Percentiles rank a stretch among this genome's conserved stretches.
Evolutionary conservation across 2,888 invertebrate species (phyloP).

Genomic region (Cremastinae sp.): DNA sequence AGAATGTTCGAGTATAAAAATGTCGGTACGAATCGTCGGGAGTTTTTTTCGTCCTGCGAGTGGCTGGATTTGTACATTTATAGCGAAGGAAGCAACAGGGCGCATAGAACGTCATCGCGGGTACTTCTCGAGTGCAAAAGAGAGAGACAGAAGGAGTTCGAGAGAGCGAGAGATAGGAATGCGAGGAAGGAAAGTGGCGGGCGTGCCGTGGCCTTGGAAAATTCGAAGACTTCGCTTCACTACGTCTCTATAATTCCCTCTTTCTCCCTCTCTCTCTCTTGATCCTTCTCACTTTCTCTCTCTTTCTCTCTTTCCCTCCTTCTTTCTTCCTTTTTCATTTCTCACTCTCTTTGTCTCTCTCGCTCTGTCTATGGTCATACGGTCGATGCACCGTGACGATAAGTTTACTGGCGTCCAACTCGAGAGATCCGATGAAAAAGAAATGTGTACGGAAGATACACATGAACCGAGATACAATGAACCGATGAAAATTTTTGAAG

Average conservation of each 20-base stretch:
- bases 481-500: too few relatives aligned
- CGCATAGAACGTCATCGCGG: slow-evolving; percentile 45
- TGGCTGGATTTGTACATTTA: slow-evolving; percentile 13
- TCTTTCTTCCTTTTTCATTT: too few relatives aligned
- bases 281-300: too few relatives aligned
- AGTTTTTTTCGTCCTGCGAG: too few relatives aligned
- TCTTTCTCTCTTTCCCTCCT: slow-evolving; percentile 5
- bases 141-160: slow-evolving; percentile 32
- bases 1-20: too few relatives aligned
- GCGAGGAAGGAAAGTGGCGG: slow-evolving; percentile 59
- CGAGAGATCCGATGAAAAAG: slow-evolving; percentile 12
- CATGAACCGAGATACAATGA: slow-evolving; percentile 18
- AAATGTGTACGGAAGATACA: slow-evolving; percentile 14
- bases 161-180: slow-evolving; percentile 59
- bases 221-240: slow-evolving; percentile 49
- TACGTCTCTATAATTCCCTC: too few relatives aligned
- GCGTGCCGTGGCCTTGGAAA: slow-evolving; percentile 59
- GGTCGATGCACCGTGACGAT: slow-evolving; percentile 35
- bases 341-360: too few relatives aligned
- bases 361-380: slow-evolving; percentile 23
- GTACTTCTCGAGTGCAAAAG: slow-evolving; percentile 29
- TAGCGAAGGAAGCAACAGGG: slow-evolving; percentile 50
- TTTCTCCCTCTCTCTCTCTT: too few relatives aligned
- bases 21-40: too few relatives aligned
- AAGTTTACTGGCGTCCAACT: slow-evolving; percentile 6